Evolutionary conservation across 1,140 invertebrate genomes (phyloP).

Genomic region (Phocides pigmalion): DNA sequence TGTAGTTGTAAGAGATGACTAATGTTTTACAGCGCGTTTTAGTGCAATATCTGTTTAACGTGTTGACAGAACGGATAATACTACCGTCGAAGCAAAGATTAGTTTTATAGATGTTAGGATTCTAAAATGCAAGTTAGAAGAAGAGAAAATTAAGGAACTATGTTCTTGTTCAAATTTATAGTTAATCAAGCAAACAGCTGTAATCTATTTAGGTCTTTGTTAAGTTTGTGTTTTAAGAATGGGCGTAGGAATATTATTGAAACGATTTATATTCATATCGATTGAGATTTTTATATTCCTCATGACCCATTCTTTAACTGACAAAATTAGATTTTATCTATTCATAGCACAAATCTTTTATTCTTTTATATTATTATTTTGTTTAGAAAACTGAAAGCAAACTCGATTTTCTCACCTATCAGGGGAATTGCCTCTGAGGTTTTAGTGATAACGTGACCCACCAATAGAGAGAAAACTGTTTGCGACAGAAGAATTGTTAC

Average conservation of each 20-base stretch:
- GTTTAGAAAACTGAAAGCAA: slow-evolving; percentile 42
- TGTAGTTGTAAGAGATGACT: slow-evolving; percentile 41
- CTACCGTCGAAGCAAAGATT: slow-evolving; percentile 62
- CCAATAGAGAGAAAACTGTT: slow-evolving; percentile 99
- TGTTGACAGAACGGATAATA: slow-evolving; percentile 55
- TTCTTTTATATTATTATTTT: slow-evolving; percentile 47
- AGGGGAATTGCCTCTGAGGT: slow-evolving; percentile 98
- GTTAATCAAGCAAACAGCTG: slow-evolving; percentile 59
- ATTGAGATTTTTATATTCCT: slow-evolving; percentile 46
- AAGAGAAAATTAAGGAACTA: slow-evolving; percentile 58
- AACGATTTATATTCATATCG: slow-evolving; percentile 4
- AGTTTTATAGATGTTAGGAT: slow-evolving; percentile 54
- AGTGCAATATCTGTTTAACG: slow-evolving; percentile 66
- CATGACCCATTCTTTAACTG: slow-evolving; percentile 45
- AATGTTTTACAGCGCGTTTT: slow-evolving; percentile 49
- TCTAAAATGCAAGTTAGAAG: slow-evolving; percentile 70
- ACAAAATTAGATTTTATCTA: slow-evolving; percentile 45
- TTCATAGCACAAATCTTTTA: slow-evolving; percentile 46
- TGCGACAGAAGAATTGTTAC: slow-evolving; percentile 99
- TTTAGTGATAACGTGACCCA: slow-evolving; percentile 98
- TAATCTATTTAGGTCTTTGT: slow-evolving; percentile 35
- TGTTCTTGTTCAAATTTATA: slow-evolving; percentile 54
- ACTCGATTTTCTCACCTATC: slow-evolving; percentile 91
- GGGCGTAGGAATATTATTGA: slow-evolving; percentile 59
- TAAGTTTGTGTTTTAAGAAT: slow-evolving; percentile 56